Percentiles rank a stretch among this genome's conserved stretches.
phyloP scores from a whole-genome alignment of 2,888 invertebrate species.

The Aphodius granarius region DNA sequence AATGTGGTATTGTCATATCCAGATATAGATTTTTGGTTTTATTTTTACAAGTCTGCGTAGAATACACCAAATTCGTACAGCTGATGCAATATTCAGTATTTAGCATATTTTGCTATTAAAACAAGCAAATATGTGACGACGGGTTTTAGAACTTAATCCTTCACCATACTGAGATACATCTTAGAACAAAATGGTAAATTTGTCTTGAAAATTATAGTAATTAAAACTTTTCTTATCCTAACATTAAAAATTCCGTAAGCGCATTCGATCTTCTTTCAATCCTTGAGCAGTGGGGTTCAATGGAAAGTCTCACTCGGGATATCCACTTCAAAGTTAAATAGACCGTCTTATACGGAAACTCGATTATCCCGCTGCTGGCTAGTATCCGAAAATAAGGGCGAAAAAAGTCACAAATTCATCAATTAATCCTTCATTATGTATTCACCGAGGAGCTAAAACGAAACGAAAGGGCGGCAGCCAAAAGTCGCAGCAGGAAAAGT shows the following conservation, averaged over 20 bases:
- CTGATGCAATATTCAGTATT: too few species aligned
- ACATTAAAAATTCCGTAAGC: conserved; percentile 7
- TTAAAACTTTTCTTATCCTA: conserved; percentile 4
- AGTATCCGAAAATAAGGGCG: conserved; percentile 2
- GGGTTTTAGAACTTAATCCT: too few species aligned
- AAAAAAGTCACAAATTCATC: conserved; percentile 13
- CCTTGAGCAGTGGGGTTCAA: background rate
- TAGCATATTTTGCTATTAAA: too few species aligned
- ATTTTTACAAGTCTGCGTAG: too few species aligned
- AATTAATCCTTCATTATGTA: conserved; percentile 12
- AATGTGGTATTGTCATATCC: too few species aligned
- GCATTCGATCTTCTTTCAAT: background rate
- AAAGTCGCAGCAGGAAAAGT: background rate
- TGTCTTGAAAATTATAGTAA: conserved; percentile 3
- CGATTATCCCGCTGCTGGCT: conserved; percentile 1
- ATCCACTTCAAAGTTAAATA: conserved; percentile 11
- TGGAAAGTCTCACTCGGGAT: background rate
- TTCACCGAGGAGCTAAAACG: conserved; percentile 6
- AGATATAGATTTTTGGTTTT: too few species aligned
- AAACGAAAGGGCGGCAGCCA: background rate
- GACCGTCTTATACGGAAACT: conserved; percentile 5
- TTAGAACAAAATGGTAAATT: background rate
- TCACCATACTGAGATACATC: background rate
- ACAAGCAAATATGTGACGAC: too few species aligned
- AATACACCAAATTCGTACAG: too few species aligned